Conservation (phyloP, 2,888 invertebrate species). For the Eumacrocentrus americanus region DNA sequence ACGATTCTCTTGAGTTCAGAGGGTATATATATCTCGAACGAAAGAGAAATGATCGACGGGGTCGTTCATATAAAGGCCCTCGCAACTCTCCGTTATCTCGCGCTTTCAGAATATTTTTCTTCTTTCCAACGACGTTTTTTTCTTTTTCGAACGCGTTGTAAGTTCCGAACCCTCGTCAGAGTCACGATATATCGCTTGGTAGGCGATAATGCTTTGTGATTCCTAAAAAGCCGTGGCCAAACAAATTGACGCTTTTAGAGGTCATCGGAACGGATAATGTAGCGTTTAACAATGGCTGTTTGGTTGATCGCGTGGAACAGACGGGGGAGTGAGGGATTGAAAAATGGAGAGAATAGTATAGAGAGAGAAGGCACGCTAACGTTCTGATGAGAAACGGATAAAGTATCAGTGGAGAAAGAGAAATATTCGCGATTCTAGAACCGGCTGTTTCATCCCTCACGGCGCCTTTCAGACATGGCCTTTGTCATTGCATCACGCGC, state of each 20-base stretch:
- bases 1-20: not conserved
- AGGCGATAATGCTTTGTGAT: slow-evolving; percentile 10
- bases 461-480: slow-evolving; percentile 5
- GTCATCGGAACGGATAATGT: slow-evolving; percentile 50
- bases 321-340: slow-evolving; percentile 4
- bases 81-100: slow-evolving; percentile 4
- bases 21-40: not conserved
- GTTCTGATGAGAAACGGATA: slow-evolving; percentile 29
- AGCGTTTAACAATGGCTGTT: slow-evolving; percentile 53
- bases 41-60: slow-evolving; percentile 14
- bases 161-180: slow-evolving; percentile 19
- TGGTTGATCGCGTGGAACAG: slow-evolving; percentile 32
- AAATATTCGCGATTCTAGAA: slow-evolving; percentile 16
- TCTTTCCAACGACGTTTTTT: not conserved
- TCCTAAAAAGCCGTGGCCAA: slow-evolving; percentile 38
- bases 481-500: slow-evolving; percentile 30
- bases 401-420: slow-evolving; percentile 33
- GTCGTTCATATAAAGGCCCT: slow-evolving; percentile 1
- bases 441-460: slow-evolving; percentile 36
- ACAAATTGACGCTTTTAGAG: slow-evolving; percentile 53
- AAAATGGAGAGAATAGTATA: slow-evolving; percentile 10
- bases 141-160: not conserved
- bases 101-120: slow-evolving; percentile 7
- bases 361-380: not conserved
- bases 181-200: not conserved